Conservation (phyloP, 2,888 invertebrate genomes). For the Drosophila colorata region DNA sequence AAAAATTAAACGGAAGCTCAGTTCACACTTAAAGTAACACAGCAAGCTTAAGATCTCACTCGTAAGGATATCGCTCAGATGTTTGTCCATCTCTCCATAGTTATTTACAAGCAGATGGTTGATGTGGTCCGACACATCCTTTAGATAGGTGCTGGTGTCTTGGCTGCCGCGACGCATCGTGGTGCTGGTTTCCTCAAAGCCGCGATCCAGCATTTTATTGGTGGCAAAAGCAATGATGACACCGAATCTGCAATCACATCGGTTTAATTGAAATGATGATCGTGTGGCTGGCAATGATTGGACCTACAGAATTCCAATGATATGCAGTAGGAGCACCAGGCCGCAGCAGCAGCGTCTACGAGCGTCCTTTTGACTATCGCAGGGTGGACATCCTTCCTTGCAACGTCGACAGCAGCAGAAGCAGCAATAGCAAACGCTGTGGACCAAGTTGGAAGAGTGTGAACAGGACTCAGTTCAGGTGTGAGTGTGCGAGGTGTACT, state of each 20-base stretch:
- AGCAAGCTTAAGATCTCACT: constrained; percentile 86
- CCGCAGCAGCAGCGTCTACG: constrained; percentile 92
- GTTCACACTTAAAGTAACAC: neutral
- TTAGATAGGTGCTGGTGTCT: constrained; percentile 90
- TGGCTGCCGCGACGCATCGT: constrained; percentile 88
- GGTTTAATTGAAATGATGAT: neutral
- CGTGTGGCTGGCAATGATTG: neutral
- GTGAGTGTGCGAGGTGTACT: constrained; percentile 50
- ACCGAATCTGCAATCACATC: constrained; percentile 89
- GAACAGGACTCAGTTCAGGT: neutral
- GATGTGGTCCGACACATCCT: constrained; percentile 90
- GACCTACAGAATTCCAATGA: constrained; percentile 87
- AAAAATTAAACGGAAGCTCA: neutral
- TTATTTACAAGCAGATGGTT: constrained; percentile 90
- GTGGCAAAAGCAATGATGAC: constrained; percentile 96
- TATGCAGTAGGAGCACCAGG: constrained; percentile 90
- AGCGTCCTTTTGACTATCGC: constrained; percentile 94
- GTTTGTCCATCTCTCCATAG: constrained; percentile 90
- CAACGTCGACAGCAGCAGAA: constrained; percentile 96
- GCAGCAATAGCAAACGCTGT: constrained; percentile 86
- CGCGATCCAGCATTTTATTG: constrained; percentile 93
- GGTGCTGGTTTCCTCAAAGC: constrained; percentile 88
- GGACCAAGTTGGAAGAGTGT: neutral
- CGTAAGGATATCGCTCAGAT: constrained; percentile 88
- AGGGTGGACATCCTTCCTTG: constrained; percentile 89